phyloP scores from a whole-genome alignment of 35 echinoderm and acorn worm species.

The Holothuria glaberrima region DNA sequence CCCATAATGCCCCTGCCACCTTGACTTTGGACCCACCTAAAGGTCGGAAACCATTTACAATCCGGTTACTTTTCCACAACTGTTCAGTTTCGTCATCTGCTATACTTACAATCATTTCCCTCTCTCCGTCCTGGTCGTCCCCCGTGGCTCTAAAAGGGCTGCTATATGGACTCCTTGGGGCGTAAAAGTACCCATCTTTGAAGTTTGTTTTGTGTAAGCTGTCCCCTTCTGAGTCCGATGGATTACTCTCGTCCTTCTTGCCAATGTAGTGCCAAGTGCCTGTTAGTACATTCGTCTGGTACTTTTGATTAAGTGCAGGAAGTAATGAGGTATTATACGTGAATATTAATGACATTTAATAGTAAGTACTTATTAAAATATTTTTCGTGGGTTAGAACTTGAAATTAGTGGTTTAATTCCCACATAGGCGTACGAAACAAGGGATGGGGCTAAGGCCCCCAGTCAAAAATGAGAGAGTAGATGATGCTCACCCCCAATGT shows the following conservation, averaged over 20 bases:
- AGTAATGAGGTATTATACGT: background rate
- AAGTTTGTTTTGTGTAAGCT: conserved; percentile 66
- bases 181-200: conserved; percentile 61
- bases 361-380: too few relatives aligned
- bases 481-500: too few relatives aligned
- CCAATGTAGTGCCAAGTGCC: conserved; percentile 20
- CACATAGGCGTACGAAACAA: too few relatives aligned
- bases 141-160: background rate
- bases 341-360: too few relatives aligned
- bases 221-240: conserved; percentile 9
- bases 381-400: too few relatives aligned
- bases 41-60: background rate
- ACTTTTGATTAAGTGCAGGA: background rate
- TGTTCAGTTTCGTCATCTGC: too few relatives aligned
- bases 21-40: background rate
- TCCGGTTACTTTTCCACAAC: background rate
- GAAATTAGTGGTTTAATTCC: too few relatives aligned
- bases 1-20: background rate
- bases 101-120: background rate
- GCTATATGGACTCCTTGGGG: conserved; percentile 53
- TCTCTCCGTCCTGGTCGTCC: background rate
- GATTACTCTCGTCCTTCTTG: background rate
- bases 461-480: too few relatives aligned
- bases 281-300: conserved; percentile 1
- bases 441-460: too few relatives aligned